These are phyloP conservation scores for Lontra canadensis DNA, from an alignment of 2,113 vertebrate genomes.

Conservation along the genomic window DNA sequence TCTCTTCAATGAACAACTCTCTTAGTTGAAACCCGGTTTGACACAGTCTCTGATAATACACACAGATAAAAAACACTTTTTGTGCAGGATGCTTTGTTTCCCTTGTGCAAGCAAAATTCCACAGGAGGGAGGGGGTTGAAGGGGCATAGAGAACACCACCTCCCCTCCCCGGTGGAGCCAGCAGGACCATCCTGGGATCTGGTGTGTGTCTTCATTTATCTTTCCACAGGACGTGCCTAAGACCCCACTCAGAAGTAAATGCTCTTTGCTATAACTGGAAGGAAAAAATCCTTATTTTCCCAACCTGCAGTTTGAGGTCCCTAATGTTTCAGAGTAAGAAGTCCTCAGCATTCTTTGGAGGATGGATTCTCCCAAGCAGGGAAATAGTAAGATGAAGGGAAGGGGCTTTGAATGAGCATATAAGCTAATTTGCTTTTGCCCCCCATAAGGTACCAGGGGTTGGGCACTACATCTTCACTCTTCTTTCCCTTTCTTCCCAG, in stretches of 20 bases:
- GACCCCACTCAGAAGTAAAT: not conserved
- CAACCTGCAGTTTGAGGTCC: not conserved
- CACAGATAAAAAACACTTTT: not conserved
- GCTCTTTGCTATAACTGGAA: not conserved
- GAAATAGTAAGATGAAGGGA: not conserved
- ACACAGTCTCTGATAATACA: not conserved
- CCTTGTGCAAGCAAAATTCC: not conserved
- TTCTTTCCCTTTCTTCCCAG: not conserved
- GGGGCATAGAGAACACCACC: not conserved
- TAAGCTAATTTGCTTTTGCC: not conserved
- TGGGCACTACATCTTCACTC: not conserved
- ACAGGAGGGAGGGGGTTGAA: not conserved
- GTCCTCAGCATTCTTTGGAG: not conserved
- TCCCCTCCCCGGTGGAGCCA: not conserved
- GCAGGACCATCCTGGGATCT: not conserved
- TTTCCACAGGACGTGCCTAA: not conserved
- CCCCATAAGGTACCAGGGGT: too few relatives aligned
- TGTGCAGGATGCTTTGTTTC: not conserved
- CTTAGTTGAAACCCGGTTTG: not conserved
- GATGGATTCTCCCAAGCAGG: not conserved
- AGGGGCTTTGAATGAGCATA: rapidly evolving
- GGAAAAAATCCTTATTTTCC: not conserved
- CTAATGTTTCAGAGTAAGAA: not conserved
- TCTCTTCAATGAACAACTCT: conserved; percentile 1
- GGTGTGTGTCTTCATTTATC: not conserved